These are phyloP conservation scores for Campylorhamphus procurvoides DNA, from an alignment of 2,113 vertebrate species.

Conservation along the genomic window DNA sequence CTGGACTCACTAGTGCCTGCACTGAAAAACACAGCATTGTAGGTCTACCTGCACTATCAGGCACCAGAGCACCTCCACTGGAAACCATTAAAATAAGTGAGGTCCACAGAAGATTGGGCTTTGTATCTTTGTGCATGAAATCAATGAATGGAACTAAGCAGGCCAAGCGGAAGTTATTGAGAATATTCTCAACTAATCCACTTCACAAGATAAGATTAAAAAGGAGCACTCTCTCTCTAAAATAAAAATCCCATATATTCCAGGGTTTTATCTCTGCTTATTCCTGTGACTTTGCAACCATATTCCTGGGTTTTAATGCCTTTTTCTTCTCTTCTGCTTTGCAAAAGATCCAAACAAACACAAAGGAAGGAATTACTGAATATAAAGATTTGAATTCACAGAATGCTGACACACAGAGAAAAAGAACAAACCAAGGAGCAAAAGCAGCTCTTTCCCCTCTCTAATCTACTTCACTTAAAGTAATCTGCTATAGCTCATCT, in stretches of 20 bases:
- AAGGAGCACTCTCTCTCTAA: not conserved
- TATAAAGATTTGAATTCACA: slow-evolving; percentile 17
- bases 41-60: not conserved
- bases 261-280: not conserved
- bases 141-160: not conserved
- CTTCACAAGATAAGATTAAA: not conserved
- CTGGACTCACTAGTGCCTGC: not conserved
- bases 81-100: not conserved
- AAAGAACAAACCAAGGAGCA: slow-evolving; percentile 12
- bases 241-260: not conserved
- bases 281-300: not conserved
- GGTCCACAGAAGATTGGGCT: not conserved
- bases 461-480: slow-evolving; percentile 6
- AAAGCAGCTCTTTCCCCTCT: not conserved
- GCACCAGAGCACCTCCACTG: not conserved
- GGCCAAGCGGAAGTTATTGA: not conserved
- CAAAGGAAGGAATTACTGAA: not conserved
- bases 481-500: not conserved
- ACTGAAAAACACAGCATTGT: not conserved
- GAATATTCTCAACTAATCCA: slow-evolving; percentile 1
- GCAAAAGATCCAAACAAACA: not conserved
- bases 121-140: not conserved
- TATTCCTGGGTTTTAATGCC: not conserved
- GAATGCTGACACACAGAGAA: not conserved
- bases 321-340: not conserved